phyloP scores from a whole-genome alignment of 2,888 invertebrate species.

The Dolichopus griseipennis region DNA sequence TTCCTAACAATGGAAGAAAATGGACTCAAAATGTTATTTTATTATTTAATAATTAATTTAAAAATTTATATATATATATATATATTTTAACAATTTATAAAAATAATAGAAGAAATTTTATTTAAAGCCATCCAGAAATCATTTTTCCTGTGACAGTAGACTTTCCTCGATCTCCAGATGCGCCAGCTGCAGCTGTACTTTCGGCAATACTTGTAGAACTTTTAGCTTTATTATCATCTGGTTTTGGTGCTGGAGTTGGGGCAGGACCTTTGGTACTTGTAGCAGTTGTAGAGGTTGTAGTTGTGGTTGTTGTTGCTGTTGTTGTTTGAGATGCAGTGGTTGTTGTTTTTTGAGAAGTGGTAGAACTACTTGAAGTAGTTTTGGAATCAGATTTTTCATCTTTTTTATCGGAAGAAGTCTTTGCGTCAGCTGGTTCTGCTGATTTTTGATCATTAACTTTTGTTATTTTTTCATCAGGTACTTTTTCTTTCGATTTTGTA shows the following conservation, averaged over 20 bases:
- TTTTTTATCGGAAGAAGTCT: background rate
- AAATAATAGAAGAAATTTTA: background rate
- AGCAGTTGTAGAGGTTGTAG: conserved; percentile 17
- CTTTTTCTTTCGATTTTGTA: conserved; percentile 14
- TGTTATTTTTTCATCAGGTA: no score
- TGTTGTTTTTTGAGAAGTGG: conserved; percentile 16
- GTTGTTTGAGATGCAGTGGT: conserved; percentile 21
- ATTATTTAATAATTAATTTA: no score
- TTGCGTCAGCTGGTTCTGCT: no score
- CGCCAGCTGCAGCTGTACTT: conserved; percentile 19
- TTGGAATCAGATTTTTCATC: background rate
- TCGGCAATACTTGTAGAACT: conserved; percentile 18
- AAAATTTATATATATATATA: no score
- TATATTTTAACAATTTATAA: no score
- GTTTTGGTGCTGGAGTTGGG: conserved; percentile 24
- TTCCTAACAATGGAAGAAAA: no score
- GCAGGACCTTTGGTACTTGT: conserved; percentile 28
- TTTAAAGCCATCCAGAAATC: conserved; percentile 64
- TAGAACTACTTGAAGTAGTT: no score
- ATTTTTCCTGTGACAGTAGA: conserved; percentile 65
- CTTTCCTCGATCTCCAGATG: conserved; percentile 53
- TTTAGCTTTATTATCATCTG: conserved; percentile 20
- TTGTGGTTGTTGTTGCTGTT: conserved; percentile 24
- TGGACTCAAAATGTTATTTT: no score
- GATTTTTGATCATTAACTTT: no score